These are phyloP conservation scores for Motacilla tschutschensis DNA, from an alignment of 2,113 vertebrate species.

Conservation along the genomic window DNA sequence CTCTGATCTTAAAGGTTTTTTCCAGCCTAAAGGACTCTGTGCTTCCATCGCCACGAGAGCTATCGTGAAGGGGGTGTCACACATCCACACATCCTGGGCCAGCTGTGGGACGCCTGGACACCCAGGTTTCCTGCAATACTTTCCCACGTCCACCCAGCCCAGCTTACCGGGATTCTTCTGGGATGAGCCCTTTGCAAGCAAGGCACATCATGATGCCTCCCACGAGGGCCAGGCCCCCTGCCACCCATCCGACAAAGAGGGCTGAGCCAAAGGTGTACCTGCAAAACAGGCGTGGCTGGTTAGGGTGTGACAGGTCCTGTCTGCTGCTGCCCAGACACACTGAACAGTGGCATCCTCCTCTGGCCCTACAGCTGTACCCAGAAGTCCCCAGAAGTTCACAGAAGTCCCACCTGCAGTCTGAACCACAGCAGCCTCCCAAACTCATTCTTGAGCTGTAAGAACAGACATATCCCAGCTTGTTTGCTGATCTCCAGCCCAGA, in stretches of 20 bases:
- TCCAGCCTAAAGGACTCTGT: not conserved
- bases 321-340: not conserved
- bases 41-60: not conserved
- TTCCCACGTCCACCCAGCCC: not conserved
- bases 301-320: not conserved
- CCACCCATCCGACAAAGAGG: constrained; percentile 90
- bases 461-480: not conserved
- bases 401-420: not conserved
- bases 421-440: not conserved
- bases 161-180: constrained; percentile 78
- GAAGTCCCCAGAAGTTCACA: not conserved
- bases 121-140: not conserved
- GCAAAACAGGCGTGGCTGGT: not conserved
- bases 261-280: constrained; percentile 91
- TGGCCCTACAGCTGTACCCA: not conserved
- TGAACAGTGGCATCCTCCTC: not conserved
- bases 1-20: not conserved
- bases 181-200: constrained; percentile 82
- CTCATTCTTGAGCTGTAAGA: not conserved
- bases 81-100: not conserved
- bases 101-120: not conserved
- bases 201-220: constrained; percentile 88
- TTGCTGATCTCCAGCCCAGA: not conserved
- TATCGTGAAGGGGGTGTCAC: not conserved
- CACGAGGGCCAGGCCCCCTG: constrained; percentile 79